These are phyloP conservation scores for Heliconius cydno DNA, from an alignment of 2,888 invertebrate genomes.

Conservation along the genomic window DNA sequence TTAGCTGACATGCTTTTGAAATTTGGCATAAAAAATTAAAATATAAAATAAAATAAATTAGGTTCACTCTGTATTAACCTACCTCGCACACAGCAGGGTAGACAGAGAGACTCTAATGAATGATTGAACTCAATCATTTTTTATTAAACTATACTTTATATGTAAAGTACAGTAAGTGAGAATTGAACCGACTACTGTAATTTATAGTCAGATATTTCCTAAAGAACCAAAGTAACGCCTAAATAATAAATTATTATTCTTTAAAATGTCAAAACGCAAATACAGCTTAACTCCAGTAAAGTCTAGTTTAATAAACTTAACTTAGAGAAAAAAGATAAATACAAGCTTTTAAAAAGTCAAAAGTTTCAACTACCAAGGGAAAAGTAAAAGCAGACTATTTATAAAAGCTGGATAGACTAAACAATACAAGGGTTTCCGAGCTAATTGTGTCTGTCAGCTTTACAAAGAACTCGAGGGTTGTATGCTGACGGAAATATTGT, in stretches of 20 bases:
- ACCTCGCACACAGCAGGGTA: accelerated
- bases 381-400: constrained; percentile 10
- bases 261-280: too few relatives aligned
- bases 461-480: constrained; percentile 23
- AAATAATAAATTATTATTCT: too few relatives aligned
- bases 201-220: too few relatives aligned
- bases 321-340: background rate
- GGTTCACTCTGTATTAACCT: too few relatives aligned
- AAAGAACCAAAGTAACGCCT: too few relatives aligned
- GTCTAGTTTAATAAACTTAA: background rate
- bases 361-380: constrained; percentile 16
- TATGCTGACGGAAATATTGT: constrained; percentile 16
- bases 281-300: background rate
- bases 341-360: constrained; percentile 15
- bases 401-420: constrained; percentile 23
- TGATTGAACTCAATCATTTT: too few relatives aligned
- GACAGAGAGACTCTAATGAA: too few relatives aligned
- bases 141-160: too few relatives aligned
- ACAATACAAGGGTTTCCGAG: constrained; percentile 24
- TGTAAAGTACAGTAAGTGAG: too few relatives aligned
- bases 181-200: too few relatives aligned
- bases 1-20: background rate
- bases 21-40: background rate
- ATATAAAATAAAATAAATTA: too few relatives aligned
- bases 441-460: constrained; percentile 23